Evolutionary conservation across 1,140 invertebrate genomes (phyloP).

Genomic region (Trissolcus basalis): DNA sequence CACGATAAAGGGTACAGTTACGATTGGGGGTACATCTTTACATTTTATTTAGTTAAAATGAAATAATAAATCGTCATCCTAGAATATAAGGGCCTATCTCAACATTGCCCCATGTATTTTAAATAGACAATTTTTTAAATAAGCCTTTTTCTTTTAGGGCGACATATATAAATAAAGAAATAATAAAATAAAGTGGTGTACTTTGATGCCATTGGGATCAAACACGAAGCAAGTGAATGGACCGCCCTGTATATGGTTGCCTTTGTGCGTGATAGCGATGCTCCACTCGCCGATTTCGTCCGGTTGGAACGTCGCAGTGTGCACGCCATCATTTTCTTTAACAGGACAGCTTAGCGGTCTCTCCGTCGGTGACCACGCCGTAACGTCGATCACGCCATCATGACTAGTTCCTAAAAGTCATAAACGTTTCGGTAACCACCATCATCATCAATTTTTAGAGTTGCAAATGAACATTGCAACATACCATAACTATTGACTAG

Average conservation of each 20-base stretch:
- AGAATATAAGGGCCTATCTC: no score
- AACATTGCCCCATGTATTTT: no score
- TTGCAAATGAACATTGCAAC: constrained; percentile 1
- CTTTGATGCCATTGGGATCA: constrained; percentile 92
- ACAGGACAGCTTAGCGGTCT: constrained; percentile 85
- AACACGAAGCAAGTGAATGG: constrained; percentile 98
- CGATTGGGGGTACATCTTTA: no score
- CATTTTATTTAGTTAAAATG: no score
- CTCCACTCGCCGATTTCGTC: constrained; percentile 98
- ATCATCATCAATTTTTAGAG: not conserved
- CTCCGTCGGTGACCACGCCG: constrained; percentile 91
- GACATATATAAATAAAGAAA: no score
- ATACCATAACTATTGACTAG: constrained; percentile 90
- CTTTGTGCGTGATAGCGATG: constrained; percentile 95
- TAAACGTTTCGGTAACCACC: not conserved
- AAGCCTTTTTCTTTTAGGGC: no score
- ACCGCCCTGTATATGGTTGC: constrained; percentile 95
- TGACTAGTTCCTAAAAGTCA: constrained; percentile 84
- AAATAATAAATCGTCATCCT: no score
- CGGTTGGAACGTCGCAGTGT: constrained; percentile 96
- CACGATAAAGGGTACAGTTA: no score
- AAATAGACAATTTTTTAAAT: no score
- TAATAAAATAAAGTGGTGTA: no score
- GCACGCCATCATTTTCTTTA: constrained; percentile 85
- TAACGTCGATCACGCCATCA: constrained; percentile 87